Conservation (phyloP, 2,113 vertebrate genomes). For the Microtus montanus region DNA sequence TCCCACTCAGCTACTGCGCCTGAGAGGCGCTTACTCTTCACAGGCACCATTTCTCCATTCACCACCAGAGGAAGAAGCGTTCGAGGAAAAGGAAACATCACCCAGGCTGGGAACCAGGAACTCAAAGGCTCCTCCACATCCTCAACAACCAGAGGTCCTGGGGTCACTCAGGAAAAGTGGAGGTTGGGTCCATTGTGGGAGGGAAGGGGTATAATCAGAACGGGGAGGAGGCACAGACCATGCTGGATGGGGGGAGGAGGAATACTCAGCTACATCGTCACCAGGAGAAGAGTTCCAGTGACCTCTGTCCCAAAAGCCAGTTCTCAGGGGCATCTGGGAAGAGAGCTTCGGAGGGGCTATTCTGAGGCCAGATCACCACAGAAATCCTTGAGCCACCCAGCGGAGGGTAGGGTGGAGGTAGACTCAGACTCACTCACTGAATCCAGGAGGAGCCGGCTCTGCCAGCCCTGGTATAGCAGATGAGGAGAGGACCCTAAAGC, state of each 20-base stretch:
- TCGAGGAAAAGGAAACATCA: neutral
- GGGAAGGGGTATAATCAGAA: neutral
- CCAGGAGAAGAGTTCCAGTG: neutral
- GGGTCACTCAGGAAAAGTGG: neutral
- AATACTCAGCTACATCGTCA: neutral
- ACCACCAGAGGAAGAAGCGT: neutral
- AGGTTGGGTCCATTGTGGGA: neutral
- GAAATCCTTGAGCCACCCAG: neutral
- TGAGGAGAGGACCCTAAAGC: neutral
- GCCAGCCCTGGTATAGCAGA: neutral
- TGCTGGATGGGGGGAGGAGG: too few species aligned
- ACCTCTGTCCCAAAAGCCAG: neutral
- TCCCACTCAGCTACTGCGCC: neutral
- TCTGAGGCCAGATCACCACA: neutral
- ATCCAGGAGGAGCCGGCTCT: neutral
- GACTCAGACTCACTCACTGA: too few species aligned
- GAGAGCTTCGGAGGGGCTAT: too few species aligned
- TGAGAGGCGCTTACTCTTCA: neutral
- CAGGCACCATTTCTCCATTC: neutral
- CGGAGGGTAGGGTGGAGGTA: too few species aligned
- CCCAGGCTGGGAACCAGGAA: neutral
- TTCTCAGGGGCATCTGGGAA: neutral
- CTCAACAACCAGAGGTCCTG: neutral
- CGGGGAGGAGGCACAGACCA: neutral
- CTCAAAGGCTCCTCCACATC: neutral